phyloP scores from a whole-genome alignment of 2,113 vertebrate genomes.

The Monarcha castaneiventris region DNA sequence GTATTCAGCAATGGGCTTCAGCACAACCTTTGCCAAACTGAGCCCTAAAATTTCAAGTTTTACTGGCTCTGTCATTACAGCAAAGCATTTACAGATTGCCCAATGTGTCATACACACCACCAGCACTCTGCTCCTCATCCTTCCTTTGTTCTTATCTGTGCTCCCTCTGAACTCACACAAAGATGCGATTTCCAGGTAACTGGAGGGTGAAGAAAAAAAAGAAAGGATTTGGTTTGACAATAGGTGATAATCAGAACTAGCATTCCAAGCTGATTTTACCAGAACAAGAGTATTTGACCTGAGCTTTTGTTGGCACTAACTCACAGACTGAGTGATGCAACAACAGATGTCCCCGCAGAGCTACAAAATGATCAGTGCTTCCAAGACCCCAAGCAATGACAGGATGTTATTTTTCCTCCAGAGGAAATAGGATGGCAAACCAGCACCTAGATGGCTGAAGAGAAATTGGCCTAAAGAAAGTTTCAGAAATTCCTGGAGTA shows the following conservation, averaged over 20 bases:
- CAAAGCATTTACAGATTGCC: neutral
- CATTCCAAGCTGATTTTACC: neutral
- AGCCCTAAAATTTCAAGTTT: neutral
- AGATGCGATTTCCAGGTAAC: neutral
- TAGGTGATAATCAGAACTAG: neutral
- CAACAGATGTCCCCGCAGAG: neutral
- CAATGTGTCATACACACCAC: neutral
- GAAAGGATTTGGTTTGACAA: neutral
- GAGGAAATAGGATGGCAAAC: neutral
- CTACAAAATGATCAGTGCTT: neutral
- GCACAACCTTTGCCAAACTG: neutral
- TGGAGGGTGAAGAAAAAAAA: neutral
- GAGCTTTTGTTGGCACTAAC: neutral
- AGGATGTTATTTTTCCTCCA: neutral
- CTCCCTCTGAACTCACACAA: neutral
- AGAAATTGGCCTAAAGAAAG: neutral
- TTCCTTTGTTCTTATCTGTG: neutral
- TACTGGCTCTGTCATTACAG: neutral
- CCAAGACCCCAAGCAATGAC: neutral
- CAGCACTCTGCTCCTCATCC: neutral
- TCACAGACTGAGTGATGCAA: neutral
- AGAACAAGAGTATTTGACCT: neutral
- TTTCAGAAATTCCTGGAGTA: neutral
- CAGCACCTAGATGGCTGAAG: neutral
- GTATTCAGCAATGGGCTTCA: neutral